Percentiles rank a stretch among this genome's conserved stretches.
Conservation (phyloP, 2,888 invertebrate species). For the Stenodema calcarata region DNA sequence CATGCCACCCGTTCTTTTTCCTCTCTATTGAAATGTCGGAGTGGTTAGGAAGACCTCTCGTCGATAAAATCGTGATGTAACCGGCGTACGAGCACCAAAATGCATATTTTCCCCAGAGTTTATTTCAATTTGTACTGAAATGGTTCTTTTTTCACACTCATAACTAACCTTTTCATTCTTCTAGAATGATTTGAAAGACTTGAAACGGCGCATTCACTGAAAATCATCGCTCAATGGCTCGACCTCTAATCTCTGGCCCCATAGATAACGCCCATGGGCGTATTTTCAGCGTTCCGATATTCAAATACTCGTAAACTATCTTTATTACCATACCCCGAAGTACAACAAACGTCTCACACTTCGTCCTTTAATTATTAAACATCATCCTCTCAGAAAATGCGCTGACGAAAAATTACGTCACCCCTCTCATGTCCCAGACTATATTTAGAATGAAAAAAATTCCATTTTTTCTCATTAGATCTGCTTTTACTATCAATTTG, state of each 20-base stretch:
- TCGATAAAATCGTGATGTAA: constrained; percentile 43
- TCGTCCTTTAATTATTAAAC: too few species aligned
- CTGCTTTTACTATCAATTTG: background rate
- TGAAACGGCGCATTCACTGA: background rate
- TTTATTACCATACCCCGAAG: background rate
- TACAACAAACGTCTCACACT: too few species aligned
- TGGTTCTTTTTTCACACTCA: background rate
- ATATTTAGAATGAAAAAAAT: constrained; percentile 41
- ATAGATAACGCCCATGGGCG: constrained; percentile 38
- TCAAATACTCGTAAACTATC: background rate
- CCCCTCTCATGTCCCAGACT: constrained; percentile 7
- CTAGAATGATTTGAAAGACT: background rate
- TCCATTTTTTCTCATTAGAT: background rate
- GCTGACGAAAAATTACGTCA: constrained; percentile 44
- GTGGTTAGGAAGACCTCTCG: background rate
- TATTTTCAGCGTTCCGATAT: background rate
- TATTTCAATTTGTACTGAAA: background rate
- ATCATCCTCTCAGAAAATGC: background rate
- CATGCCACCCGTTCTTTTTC: background rate
- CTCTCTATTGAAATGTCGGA: background rate
- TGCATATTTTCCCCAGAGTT: background rate
- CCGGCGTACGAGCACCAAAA: constrained; percentile 9
- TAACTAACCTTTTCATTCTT: background rate
- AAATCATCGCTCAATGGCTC: background rate
- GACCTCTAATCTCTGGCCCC: constrained; percentile 15